Base-by-base conservation (phyloP, 1,140 invertebrate genomes). In the Vanessa tameamea region DNA sequence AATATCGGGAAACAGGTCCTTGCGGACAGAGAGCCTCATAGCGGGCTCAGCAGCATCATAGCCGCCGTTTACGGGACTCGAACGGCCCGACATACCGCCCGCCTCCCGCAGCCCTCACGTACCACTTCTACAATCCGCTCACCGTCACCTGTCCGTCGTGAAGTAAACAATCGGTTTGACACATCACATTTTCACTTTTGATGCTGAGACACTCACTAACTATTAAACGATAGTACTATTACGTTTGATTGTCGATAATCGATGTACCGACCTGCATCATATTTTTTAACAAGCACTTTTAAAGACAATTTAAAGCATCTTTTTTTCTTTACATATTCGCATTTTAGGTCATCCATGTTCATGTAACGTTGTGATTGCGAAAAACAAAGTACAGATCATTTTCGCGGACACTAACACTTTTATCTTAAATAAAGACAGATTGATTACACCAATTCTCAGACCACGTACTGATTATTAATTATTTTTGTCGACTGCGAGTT, bases 281-380 rank as follows among this genome's bases (percentile, higher is more conserved):
- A 87, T 85, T 86, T 86, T 87, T 85, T 73, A 85, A 81, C 84
- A 86, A 81, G 79, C 84, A 87, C 83, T 88, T 85, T 82, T 87
- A 81, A 84, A 84, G 86, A 89, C 82, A 87, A 86, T 90, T 80
- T 82, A 80, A 87, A 88, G 88, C 88, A 91, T 91, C 89, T 89
- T 92, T 91, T 89, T 90, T 91, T 91, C 90, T 91, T 92, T 83
- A 89, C 86, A 90, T 91, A 92, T 91, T 93, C 91, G 89, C 88
- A 93, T 93, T 93, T 93, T 93, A 93, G 92, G 92, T 93, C 92
- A 93, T 92, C 92, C 91, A 93, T 93, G 91, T 93, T 93, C 91
- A 92, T 93, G 92, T 93, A 93, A 93, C 90, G 91, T 91, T 92
- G 91, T 92, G 91, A 92, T 92, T 92, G 91, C 91, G 88, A 92